A percentile compares a stretch with the other conserved stretches of the same genome.
Evolutionary conservation across 1,140 invertebrate species (phyloP).

Genomic region (Drosophila obscura): DNA sequence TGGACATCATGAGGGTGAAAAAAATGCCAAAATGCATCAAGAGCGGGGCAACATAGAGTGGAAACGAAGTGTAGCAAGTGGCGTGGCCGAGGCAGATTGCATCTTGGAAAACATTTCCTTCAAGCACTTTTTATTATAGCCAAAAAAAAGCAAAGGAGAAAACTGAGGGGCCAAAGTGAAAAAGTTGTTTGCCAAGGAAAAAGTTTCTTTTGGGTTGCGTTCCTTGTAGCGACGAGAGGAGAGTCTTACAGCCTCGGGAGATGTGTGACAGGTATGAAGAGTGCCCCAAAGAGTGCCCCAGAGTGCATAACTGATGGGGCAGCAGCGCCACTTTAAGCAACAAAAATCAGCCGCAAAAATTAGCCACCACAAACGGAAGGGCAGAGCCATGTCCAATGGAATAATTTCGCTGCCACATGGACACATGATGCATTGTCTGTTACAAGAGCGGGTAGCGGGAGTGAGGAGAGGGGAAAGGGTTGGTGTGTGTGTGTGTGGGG

Average conservation of each 20-base stretch:
- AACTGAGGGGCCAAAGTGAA: conserved; percentile 37
- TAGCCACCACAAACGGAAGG: neutral
- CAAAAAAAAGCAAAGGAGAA: neutral
- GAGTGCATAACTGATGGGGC: neutral
- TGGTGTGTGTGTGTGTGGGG: neutral
- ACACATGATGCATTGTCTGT: conserved; percentile 55
- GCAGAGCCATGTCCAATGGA: conserved; percentile 28
- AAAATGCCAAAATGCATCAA: conserved; percentile 38
- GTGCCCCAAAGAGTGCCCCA: neutral
- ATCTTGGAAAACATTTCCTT: conserved; percentile 38
- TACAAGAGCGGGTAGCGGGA: neutral
- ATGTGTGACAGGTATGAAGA: conserved; percentile 19
- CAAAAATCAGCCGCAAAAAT: conserved; percentile 47
- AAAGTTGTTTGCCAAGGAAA: conserved; percentile 21
- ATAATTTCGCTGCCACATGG: conserved; percentile 44
- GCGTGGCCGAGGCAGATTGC: conserved; percentile 37
- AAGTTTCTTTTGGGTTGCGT: too few relatives aligned
- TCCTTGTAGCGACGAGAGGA: too few relatives aligned
- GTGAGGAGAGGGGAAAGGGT: neutral
- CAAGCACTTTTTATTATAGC: conserved; percentile 25
- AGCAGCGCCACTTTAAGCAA: conserved; percentile 21
- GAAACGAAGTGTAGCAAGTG: neutral
- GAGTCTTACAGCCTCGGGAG: neutral
- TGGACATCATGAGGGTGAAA: neutral
- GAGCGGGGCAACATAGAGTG: neutral